Conservation (phyloP, 1,140 invertebrate genomes). For the Ceratina japonica region DNA sequence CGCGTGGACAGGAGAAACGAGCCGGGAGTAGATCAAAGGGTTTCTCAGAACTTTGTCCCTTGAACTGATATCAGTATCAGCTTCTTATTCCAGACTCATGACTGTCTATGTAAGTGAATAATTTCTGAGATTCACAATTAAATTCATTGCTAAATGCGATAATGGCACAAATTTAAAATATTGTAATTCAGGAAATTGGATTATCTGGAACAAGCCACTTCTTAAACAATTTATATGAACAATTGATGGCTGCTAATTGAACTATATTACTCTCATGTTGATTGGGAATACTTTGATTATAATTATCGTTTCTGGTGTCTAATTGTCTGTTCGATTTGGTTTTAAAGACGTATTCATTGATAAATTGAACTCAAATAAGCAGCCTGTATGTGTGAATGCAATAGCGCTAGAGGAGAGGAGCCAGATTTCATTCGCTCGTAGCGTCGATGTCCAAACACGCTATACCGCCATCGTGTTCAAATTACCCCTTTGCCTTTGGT, state of each 20-base stretch:
- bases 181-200: too few relatives aligned
- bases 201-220: too few relatives aligned
- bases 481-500: slow-evolving; percentile 29
- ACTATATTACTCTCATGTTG: not conserved
- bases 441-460: slow-evolving; percentile 28
- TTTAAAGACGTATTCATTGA: slow-evolving; percentile 5
- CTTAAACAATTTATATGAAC: too few relatives aligned
- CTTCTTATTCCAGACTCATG: too few relatives aligned
- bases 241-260: too few relatives aligned
- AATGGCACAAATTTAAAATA: too few relatives aligned
- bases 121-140: too few relatives aligned
- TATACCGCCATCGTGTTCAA: slow-evolving; percentile 32
- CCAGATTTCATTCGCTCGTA: slow-evolving; percentile 44
- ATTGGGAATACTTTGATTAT: not conserved
- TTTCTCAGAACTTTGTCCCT: too few relatives aligned
- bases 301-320: not conserved
- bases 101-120: too few relatives aligned
- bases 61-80: too few relatives aligned
- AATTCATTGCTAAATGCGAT: too few relatives aligned
- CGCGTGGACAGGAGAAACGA: not conserved
- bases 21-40: too few relatives aligned
- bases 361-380: slow-evolving; percentile 7
- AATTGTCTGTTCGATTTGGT: slow-evolving; percentile 4
- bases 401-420: not conserved
- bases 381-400: not conserved